Evolutionary conservation across 1,140 invertebrate species (phyloP), one percentile per base, ranked within the genome.

Genomic region (Drosophila miranda): DNA sequence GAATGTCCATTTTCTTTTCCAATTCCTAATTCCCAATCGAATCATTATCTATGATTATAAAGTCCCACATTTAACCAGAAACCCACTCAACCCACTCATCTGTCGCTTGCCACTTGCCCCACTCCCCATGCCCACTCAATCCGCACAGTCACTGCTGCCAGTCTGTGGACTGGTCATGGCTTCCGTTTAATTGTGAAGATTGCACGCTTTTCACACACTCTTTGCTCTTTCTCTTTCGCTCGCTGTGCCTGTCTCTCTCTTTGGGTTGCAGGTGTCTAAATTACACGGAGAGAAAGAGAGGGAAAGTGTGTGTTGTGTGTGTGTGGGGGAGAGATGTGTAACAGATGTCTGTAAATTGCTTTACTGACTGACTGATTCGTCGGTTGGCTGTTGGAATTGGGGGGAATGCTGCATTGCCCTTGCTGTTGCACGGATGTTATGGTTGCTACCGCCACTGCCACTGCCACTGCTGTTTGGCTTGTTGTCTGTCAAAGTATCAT

Each of bases 301-400:
- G 7, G 28, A 2, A 28, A 8, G 14, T 30, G 50, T 28, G 13
- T 43, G 46, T 42, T 19, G 8, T 48, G 21, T 19, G 57, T 11
- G 34, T 26, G 54, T 48, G 70, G 43, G 16, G 21, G n/a, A 28
- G 4, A 23, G 14, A 67, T 50, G 64, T 68, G 64, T 51, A 66
- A 68, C 76, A 86, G 67, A 83, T 83, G 81, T 77, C 78, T 87
- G 82, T 80, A 84, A 86, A 86, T 84, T 84, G 80, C 81, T 87
- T 84, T 81, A 86, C 81, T 77, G 77, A 86, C 80, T 84, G 73
- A 84, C 73, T 84, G 81, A 77, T 59, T 77, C 52, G 55, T 34
- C 58, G 57, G 48, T 41, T 56, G 72, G 44, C 48, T 60, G 56
- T 54, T 61, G 62, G 67, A 19, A 19, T 19, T 19, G 6, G 28